These are phyloP conservation scores for Mesorhabditis spiculigera DNA, from an alignment of 2,888 invertebrate genomes.

Conservation along the genomic window DNA sequence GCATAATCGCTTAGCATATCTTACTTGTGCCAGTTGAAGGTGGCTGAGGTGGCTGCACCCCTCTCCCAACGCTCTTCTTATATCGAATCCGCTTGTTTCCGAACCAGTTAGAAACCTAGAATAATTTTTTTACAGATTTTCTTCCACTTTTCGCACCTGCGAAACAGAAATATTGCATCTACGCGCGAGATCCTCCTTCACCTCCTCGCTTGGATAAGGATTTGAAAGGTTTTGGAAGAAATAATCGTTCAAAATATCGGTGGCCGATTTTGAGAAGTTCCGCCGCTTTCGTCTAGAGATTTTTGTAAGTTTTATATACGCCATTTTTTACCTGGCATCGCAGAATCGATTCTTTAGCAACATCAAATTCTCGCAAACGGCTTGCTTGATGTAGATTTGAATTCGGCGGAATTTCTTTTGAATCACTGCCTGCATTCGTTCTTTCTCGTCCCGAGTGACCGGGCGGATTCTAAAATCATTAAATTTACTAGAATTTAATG, in stretches of 20 bases:
- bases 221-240: conserved; percentile 98
- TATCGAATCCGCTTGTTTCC: conserved; percentile 98
- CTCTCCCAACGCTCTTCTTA: conserved; percentile 71
- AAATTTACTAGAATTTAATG: conserved; percentile 71
- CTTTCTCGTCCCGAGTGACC: conserved; percentile 8
- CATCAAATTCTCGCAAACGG: conserved; percentile 98
- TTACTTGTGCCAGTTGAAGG: neutral
- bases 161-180: conserved; percentile 96
- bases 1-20: too few species aligned
- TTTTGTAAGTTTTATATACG: conserved; percentile 60
- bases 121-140: neutral
- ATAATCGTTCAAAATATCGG: conserved; percentile 97
- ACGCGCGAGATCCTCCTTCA: conserved; percentile 94
- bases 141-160: conserved; percentile 66
- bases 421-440: conserved; percentile 79
- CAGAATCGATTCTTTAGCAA: conserved; percentile 79
- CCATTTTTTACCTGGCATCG: conserved; percentile 65
- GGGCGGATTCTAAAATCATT: conserved; percentile 9
- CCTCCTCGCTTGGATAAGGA: conserved; percentile 98
- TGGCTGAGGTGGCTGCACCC: neutral
- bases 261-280: conserved; percentile 98
- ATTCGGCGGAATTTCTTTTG: conserved; percentile 75
- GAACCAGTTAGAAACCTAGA: conserved; percentile 89
- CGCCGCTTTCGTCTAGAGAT: conserved; percentile 74
- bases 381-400: conserved; percentile 83